Conservation (phyloP, 2,888 invertebrate species). For the Argyresthia goedartella region DNA sequence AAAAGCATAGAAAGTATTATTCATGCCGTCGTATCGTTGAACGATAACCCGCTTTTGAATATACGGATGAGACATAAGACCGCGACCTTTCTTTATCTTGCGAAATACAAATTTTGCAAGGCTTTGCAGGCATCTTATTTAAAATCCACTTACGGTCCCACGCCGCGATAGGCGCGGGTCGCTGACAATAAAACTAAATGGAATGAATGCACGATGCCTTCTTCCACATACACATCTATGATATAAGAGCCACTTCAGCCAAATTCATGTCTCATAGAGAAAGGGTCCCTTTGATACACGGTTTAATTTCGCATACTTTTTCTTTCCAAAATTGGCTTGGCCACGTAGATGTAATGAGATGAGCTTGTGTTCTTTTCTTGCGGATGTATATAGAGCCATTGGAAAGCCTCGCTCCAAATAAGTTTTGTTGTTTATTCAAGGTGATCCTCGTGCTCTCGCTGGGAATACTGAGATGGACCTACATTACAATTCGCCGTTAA, state of each 20-base stretch:
- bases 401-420: conserved; percentile 2
- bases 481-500: conserved; percentile 9
- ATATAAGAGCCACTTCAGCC: conserved; percentile 51
- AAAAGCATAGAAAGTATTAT: conserved; percentile 3
- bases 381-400: background rate
- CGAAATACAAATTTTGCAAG: conserved; percentile 57
- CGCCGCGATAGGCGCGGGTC: conserved; percentile 64
- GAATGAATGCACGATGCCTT: conserved; percentile 66
- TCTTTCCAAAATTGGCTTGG: conserved; percentile 31
- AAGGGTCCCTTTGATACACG: conserved; percentile 44
- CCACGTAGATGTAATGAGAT: conserved; percentile 21
- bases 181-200: conserved; percentile 70
- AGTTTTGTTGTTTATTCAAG: background rate
- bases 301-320: conserved; percentile 30
- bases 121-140: conserved; percentile 63
- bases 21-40: conserved; percentile 35
- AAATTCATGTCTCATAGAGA: conserved; percentile 44
- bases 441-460: background rate
- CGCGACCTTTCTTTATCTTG: conserved; percentile 68
- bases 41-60: conserved; percentile 43
- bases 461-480: background rate
- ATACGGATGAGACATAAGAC: conserved; percentile 46
- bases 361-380: conserved; percentile 2
- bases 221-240: conserved; percentile 42
- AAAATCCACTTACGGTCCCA: conserved; percentile 62